Conservation (phyloP, 1,140 invertebrate genomes). For the Tenebrio molitor region DNA sequence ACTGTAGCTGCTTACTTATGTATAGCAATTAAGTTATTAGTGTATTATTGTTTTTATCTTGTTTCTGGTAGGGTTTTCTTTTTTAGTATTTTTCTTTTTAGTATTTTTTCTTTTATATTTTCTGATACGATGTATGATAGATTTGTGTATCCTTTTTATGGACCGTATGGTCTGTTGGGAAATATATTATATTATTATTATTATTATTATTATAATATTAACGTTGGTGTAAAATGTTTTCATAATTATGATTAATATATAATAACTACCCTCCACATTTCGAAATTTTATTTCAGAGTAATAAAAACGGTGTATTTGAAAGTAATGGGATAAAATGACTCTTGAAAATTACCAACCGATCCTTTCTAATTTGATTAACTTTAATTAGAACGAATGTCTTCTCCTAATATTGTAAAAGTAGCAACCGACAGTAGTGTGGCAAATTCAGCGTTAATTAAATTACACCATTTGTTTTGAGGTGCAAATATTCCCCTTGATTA, state of each 20-base stretch:
- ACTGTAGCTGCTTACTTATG: no score
- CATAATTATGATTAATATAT: neutral
- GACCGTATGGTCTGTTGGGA: no score
- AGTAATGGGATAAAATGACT: conserved; percentile 13
- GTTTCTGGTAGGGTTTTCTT: no score
- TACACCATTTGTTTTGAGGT: conserved; percentile 34
- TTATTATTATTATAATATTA: no score
- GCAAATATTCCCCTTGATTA: conserved; percentile 37
- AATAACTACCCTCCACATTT: neutral
- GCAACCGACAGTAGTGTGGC: conserved; percentile 27
- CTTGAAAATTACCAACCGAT: conserved; percentile 17
- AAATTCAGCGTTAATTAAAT: conserved; percentile 26
- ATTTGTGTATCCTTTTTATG: no score
- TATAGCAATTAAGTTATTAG: no score
- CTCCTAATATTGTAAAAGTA: conserved; percentile 25
- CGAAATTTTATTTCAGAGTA: neutral
- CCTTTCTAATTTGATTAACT: conserved; percentile 27
- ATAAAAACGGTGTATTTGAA: conserved; percentile 17
- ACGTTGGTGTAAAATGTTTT: no score
- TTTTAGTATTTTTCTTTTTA: no score
- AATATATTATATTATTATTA: no score
- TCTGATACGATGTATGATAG: no score
- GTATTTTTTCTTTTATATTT: no score
- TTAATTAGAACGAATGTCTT: conserved; percentile 40
- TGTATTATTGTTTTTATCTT: no score